A percentile compares a stretch with the other conserved stretches of the same genome.
Conservation (phyloP, 2,113 vertebrate genomes). For the Parotia lawesii region DNA sequence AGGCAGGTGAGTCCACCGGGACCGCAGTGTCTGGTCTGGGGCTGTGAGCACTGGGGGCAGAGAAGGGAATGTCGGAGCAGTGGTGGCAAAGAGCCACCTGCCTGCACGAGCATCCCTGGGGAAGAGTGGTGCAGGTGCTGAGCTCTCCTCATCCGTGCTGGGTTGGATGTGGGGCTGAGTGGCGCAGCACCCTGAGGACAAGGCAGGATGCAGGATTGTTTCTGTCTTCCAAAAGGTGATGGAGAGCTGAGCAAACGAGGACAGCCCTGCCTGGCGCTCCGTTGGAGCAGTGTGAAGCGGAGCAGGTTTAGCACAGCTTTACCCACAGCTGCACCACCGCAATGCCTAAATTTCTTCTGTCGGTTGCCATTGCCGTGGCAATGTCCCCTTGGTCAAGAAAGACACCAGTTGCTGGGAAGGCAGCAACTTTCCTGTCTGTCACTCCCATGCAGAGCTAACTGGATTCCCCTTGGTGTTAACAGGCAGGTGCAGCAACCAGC, state of each 20-base stretch:
- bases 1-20: slow-evolving; percentile 22
- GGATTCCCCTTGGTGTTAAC: background rate
- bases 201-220: background rate
- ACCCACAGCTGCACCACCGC: background rate
- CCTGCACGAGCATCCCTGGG: background rate
- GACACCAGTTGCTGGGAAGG: background rate
- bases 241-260: background rate
- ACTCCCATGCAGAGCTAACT: background rate
- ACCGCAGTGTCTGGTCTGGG: background rate
- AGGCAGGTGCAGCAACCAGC: background rate
- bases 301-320: background rate
- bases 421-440: background rate
- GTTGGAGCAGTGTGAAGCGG: fast-evolving
- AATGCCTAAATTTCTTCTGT: background rate
- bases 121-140: background rate
- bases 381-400: background rate
- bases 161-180: background rate
- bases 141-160: background rate
- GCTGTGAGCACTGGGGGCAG: fast-evolving
- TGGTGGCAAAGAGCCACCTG: background rate
- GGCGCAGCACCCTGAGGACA: background rate
- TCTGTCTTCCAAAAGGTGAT: background rate
- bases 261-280: fast-evolving
- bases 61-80: background rate
- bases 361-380: background rate